Percentiles rank a stretch among this genome's conserved stretches.
These are phyloP conservation scores for Pachyuromys duprasi DNA, from an alignment of 2,797 vertebrate species.

Conservation along the genomic window DNA sequence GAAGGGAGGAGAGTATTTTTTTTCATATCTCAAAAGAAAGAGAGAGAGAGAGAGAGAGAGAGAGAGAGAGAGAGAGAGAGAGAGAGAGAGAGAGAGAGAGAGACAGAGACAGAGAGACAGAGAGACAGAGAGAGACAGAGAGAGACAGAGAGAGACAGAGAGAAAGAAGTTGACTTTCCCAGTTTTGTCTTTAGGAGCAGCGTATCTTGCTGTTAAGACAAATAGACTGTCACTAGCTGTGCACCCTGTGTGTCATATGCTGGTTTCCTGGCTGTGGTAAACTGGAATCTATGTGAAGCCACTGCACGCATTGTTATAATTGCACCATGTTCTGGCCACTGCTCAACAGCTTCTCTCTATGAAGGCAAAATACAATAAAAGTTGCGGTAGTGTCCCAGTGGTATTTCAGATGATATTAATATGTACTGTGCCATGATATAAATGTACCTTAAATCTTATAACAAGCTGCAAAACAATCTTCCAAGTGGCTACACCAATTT, in stretches of 20 bases:
- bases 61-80: fast-evolving
- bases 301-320: background rate
- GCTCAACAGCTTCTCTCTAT: background rate
- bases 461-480: background rate
- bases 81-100: background rate
- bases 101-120: background rate
- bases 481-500: background rate
- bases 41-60: background rate
- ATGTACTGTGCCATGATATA: background rate
- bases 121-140: background rate
- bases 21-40: background rate
- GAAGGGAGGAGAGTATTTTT: background rate
- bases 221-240: background rate
- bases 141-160: background rate
- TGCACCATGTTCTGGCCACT: background rate
- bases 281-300: background rate
- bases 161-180: background rate
- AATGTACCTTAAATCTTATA: conserved; percentile 11
- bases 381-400: background rate
- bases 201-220: background rate
- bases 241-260: background rate
- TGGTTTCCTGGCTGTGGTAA: background rate
- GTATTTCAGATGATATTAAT: conserved; percentile 1
- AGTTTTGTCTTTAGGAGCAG: background rate
- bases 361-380: background rate